These are phyloP conservation scores for Prorops nasuta DNA, from an alignment of 1,140 invertebrate genomes.

Conservation along the genomic window DNA sequence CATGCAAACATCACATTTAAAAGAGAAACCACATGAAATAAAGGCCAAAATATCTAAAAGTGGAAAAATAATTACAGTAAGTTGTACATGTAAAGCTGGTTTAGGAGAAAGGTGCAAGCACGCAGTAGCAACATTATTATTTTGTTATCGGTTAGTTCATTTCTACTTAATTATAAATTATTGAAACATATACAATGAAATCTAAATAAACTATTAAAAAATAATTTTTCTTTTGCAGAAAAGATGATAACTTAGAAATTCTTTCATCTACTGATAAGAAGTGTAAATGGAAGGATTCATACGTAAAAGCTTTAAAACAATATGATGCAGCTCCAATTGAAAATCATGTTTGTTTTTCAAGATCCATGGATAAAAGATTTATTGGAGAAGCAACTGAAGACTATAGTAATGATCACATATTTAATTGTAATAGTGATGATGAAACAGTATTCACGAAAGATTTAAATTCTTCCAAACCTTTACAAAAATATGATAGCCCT, in stretches of 20 bases:
- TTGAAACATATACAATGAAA: background rate
- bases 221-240: background rate
- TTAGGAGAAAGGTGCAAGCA: conserved; percentile 12
- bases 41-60: background rate
- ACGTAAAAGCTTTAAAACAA: background rate
- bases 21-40: conserved; percentile 8
- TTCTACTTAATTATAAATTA: background rate
- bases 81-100: conserved; percentile 12
- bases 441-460: background rate
- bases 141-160: background rate
- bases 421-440: background rate
- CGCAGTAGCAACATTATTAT: conserved; percentile 2
- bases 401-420: background rate
- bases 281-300: background rate
- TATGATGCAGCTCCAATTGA: conserved; percentile 2
- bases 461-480: background rate
- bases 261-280: background rate
- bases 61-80: background rate
- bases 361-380: background rate
- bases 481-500: background rate
- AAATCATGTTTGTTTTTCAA: background rate
- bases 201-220: no score
- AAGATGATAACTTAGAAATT: background rate
- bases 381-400: background rate
- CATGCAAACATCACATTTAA: conserved; percentile 4